Evolutionary conservation across 1,140 invertebrate species (phyloP).

Genomic region (Meloidogyne hapla): DNA sequence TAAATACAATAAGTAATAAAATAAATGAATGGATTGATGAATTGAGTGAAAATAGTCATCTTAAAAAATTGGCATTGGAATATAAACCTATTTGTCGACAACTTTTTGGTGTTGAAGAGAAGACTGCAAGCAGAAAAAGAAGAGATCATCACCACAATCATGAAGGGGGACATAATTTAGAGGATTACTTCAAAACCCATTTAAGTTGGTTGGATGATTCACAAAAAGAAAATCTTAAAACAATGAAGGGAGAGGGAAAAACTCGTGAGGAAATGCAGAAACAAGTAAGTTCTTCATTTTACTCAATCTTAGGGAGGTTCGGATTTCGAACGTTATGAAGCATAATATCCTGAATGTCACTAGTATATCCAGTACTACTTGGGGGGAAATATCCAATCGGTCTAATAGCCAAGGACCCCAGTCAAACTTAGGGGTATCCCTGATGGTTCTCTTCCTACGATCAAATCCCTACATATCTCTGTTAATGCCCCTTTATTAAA

Average conservation of each 20-base stretch:
- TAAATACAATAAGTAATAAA: constrained; percentile 31
- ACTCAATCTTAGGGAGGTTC: too few relatives aligned
- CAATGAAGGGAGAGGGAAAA: constrained; percentile 42
- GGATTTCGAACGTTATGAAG: constrained; percentile 16
- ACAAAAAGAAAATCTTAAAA: constrained; percentile 39
- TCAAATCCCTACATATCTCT: too few relatives aligned
- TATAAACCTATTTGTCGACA: constrained; percentile 36
- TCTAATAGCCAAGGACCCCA: too few relatives aligned
- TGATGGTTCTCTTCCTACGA: too few relatives aligned
- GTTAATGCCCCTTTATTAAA: too few relatives aligned
- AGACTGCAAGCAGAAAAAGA: constrained; percentile 11
- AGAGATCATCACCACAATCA: constrained; percentile 24
- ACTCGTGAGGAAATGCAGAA: constrained; percentile 36
- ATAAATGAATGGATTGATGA: constrained; percentile 38
- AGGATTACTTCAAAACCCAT: constrained; percentile 45
- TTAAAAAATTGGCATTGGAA: constrained; percentile 37
- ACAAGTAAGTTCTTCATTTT: constrained; percentile 29
- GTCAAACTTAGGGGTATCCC: too few relatives aligned
- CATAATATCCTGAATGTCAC: too few relatives aligned
- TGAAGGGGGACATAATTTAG: constrained; percentile 24
- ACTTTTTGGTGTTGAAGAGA: constrained; percentile 32
- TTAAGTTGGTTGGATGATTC: constrained; percentile 41
- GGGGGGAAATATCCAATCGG: too few relatives aligned
- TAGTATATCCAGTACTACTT: too few relatives aligned
- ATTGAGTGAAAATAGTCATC: constrained; percentile 43